phyloP scores from a whole-genome alignment of 2,888 invertebrate genomes.

The Neoaliturus tenellus region DNA sequence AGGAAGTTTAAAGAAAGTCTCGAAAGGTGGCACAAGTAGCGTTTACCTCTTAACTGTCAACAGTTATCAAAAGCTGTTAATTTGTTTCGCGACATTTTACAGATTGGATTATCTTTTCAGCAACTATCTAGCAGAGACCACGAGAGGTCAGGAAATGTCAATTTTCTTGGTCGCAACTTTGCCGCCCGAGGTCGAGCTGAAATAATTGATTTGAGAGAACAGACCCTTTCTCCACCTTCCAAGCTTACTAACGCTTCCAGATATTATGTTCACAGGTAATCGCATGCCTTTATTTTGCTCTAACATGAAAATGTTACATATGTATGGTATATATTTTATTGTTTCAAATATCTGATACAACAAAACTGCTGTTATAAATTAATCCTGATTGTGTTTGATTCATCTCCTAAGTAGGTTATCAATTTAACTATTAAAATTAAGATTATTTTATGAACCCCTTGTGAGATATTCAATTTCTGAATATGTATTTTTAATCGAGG shows the following conservation, averaged over 20 bases:
- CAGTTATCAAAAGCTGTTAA: background rate
- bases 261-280: background rate
- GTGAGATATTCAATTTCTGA: too few species aligned
- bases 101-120: background rate
- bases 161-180: background rate
- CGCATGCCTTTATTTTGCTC: too few species aligned
- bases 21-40: background rate
- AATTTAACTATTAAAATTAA: too few species aligned
- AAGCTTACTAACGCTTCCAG: background rate
- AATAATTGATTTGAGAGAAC: conserved; percentile 1
- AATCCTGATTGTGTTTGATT: background rate
- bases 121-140: background rate
- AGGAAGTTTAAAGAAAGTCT: background rate
- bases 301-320: too few species aligned
- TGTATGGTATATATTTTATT: too few species aligned
- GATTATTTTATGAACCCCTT: too few species aligned
- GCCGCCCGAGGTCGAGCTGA: background rate
- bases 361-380: background rate
- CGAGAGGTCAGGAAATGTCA: background rate
- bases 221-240: background rate
- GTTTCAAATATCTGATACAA: too few species aligned
- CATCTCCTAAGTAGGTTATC: too few species aligned
- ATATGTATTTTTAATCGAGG: too few species aligned
- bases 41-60: background rate
- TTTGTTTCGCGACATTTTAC: background rate